These are phyloP conservation scores for Cairina moschata DNA, from an alignment of 2,113 vertebrate genomes.

Conservation along the genomic window DNA sequence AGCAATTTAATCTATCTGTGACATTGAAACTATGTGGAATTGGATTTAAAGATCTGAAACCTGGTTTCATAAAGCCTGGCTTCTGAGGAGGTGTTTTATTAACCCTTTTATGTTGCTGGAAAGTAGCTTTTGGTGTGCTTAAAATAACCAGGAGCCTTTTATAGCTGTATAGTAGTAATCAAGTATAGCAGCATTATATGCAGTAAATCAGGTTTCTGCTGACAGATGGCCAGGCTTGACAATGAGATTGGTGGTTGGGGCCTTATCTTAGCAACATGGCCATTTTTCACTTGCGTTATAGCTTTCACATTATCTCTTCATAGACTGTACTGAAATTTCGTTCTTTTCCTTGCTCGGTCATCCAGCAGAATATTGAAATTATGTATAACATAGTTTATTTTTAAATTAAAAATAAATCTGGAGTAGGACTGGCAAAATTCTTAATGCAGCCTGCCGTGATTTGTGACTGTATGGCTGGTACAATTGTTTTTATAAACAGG, in stretches of 20 bases:
- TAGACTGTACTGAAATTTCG: not conserved
- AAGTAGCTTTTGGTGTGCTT: slow-evolving; percentile 11
- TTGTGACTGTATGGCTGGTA: not conserved
- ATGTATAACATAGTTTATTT: not conserved
- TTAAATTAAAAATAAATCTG: not conserved
- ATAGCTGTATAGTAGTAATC: slow-evolving; percentile 40
- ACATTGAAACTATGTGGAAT: not conserved
- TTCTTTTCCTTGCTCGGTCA: not conserved
- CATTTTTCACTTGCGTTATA: slow-evolving; percentile 40
- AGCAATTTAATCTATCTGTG: not conserved
- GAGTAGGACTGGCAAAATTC: not conserved
- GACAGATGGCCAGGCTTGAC: slow-evolving; percentile 60
- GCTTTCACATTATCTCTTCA: slow-evolving; percentile 44
- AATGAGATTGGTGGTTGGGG: slow-evolving; percentile 55
- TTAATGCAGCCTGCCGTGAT: not conserved
- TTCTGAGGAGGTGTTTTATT: slow-evolving; percentile 32
- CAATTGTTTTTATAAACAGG: not conserved
- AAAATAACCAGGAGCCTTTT: not conserved
- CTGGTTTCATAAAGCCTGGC: not conserved
- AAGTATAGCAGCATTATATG: slow-evolving; percentile 43
- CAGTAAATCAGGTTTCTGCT: slow-evolving; percentile 66
- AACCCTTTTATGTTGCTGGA: slow-evolving; percentile 41
- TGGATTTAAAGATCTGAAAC: slow-evolving; percentile 28
- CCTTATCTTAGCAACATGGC: slow-evolving; percentile 19
- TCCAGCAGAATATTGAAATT: slow-evolving; percentile 33